Evolutionary conservation across 64 coral and sea anemone species (phyloP), one percentile per base, ranked within the genome.

Genomic region (Catalaphyllia jardinei): DNA sequence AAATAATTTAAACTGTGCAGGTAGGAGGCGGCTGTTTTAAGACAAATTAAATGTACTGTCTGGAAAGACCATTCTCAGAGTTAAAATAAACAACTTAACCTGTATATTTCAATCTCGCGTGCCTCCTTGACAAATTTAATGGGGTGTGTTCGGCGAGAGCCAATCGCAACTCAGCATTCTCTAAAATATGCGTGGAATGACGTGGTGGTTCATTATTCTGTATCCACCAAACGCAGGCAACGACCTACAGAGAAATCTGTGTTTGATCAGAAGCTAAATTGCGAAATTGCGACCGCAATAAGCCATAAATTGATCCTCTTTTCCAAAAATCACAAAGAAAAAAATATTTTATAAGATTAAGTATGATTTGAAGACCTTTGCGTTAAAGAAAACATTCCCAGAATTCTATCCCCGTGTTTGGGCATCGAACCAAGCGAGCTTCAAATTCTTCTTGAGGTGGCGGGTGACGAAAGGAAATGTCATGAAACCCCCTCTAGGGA

Each of bases 401-500:
- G 71, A 87, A 91, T 86, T 94, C 86, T 85, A 85, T 96, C 78
- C 83, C 94, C 94, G 92, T 96, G 93, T 96, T 90, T 93, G 94
- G 94, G 80, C 52, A 93, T 83, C 63, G 79, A 73, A 77, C 31
- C 63, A 57, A 30, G 72, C 87, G 84, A 93, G 65, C 83, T 93
- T 93, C 54, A 88, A 96, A 96, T 96, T 96, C 94, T 91, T 93
- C 87, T 87, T 69, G 89, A 87, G 77, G 81, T 72, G 93, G 72
- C 29, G 81, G 91, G 87, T 89, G 85, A 96, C 35, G 87, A 86
- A 57, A 82, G 87, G 71, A 87, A 91, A 93, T 96, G 77, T 87
- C 78, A 86, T 80, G 74, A 83, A 93, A 91, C 94, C 94, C 94
- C 94, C 94, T 96, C 94, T 96, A 96, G 86, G 86, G 88, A 82